A percentile compares a stretch with the other conserved stretches of the same genome.
Evolutionary conservation across 2,888 invertebrate genomes (phyloP).

Genomic region (Busseola fusca): DNA sequence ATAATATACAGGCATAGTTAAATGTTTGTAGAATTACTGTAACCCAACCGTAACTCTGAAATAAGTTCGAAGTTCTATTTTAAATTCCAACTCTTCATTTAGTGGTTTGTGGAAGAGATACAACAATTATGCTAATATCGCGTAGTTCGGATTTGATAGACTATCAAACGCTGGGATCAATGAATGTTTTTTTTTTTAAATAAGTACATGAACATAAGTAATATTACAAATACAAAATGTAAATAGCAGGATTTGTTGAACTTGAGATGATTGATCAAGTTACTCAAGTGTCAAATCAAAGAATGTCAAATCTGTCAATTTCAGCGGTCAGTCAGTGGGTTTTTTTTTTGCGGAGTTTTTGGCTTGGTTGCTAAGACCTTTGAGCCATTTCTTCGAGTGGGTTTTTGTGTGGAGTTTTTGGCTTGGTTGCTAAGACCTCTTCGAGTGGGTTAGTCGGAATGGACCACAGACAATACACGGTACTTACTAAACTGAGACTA

Average conservation of each 20-base stretch:
- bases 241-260: neutral
- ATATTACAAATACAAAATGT: neutral
- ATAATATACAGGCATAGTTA: constrained; percentile 72
- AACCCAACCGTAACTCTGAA: neutral
- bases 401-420: too few species aligned
- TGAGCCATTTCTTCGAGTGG: too few species aligned
- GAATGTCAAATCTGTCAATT: constrained; percentile 8
- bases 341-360: too few species aligned
- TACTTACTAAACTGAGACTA: too few species aligned
- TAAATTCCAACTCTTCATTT: neutral
- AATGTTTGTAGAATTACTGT: neutral
- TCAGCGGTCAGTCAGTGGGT: neutral
- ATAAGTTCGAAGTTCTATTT: neutral
- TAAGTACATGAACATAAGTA: neutral
- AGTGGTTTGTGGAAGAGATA: neutral
- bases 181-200: neutral
- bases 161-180: neutral
- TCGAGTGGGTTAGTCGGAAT: neutral
- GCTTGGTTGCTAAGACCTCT: too few species aligned
- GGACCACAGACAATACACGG: too few species aligned
- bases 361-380: too few species aligned
- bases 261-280: neutral
- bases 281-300: too few species aligned
- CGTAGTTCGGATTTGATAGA: neutral
- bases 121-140: neutral